Conservation (phyloP, 1,140 invertebrate genomes). For the Cydia pomonella region DNA sequence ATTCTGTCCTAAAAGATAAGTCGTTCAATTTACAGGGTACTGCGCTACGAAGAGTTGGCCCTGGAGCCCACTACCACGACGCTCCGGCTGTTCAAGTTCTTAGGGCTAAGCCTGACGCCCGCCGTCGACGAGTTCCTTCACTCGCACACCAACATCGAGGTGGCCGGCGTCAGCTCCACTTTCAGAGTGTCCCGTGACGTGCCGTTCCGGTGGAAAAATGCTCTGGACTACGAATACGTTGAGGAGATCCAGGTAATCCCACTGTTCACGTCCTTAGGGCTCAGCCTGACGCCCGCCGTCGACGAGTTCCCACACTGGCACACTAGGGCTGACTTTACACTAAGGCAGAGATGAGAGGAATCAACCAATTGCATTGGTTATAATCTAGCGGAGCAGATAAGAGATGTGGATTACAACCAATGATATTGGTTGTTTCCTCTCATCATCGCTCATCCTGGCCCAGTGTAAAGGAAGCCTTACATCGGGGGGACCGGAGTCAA, state of each 20-base stretch:
- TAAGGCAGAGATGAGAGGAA: too few relatives aligned
- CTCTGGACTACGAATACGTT: constrained; percentile 86
- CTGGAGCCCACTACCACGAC: constrained; percentile 87
- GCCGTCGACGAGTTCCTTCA: constrained; percentile 88
- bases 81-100: constrained; percentile 88
- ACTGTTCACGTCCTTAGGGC: constrained; percentile 88
- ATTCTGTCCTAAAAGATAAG: too few relatives aligned
- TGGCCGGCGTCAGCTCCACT: constrained; percentile 91
- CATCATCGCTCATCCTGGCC: too few relatives aligned
- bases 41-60: constrained; percentile 93
- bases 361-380: too few relatives aligned
- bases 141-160: constrained; percentile 89
- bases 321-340: constrained; percentile 81
- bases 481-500: constrained; percentile 86
- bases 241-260: constrained; percentile 82
- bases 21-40: constrained; percentile 81
- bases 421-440: too few relatives aligned
- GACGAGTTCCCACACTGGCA: constrained; percentile 89
- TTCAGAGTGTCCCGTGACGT: constrained; percentile 90
- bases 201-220: constrained; percentile 91
- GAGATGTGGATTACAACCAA: too few relatives aligned
- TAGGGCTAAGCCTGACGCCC: constrained; percentile 86
- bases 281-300: constrained; percentile 86
- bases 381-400: too few relatives aligned
- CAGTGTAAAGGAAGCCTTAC: too few relatives aligned